Percentiles rank a stretch among this genome's conserved stretches.
These are phyloP conservation scores for Cyclura pinguis DNA, from an alignment of 2,797 vertebrate species.

Conservation along the genomic window DNA sequence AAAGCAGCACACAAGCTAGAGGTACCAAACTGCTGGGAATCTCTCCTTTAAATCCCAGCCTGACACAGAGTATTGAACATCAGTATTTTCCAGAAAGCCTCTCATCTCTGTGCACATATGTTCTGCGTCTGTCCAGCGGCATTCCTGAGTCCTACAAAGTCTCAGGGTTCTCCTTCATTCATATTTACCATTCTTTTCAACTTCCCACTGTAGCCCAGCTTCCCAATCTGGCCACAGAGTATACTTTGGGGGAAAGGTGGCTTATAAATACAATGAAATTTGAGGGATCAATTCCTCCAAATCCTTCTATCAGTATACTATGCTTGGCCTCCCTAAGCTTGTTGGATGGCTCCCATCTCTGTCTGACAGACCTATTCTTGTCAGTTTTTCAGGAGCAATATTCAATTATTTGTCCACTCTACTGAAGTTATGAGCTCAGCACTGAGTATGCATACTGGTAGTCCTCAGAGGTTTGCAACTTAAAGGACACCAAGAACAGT, in stretches of 20 bases:
- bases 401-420: not conserved
- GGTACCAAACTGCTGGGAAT: not conserved
- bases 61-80: too few relatives aligned
- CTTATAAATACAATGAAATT: too few relatives aligned
- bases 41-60: not conserved
- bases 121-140: not conserved
- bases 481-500: not conserved
- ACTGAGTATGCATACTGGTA: not conserved
- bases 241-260: not conserved
- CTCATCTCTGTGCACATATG: not conserved
- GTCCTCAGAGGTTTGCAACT: not conserved
- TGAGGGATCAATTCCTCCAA: not conserved
- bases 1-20: not conserved
- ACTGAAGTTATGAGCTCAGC: not conserved
- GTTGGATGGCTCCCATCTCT: not conserved
- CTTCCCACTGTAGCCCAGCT: not conserved
- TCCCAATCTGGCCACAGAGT: not conserved
- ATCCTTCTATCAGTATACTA: not conserved
- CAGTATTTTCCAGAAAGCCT: not conserved
- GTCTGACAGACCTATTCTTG: not conserved
- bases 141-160: not conserved
- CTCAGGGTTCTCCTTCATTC: not conserved
- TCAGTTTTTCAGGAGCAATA: not conserved
- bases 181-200: not conserved
- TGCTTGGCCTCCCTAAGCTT: not conserved